Evolutionary conservation across 1,140 invertebrate genomes (phyloP).

Genomic region (Aphis craccivora): DNA sequence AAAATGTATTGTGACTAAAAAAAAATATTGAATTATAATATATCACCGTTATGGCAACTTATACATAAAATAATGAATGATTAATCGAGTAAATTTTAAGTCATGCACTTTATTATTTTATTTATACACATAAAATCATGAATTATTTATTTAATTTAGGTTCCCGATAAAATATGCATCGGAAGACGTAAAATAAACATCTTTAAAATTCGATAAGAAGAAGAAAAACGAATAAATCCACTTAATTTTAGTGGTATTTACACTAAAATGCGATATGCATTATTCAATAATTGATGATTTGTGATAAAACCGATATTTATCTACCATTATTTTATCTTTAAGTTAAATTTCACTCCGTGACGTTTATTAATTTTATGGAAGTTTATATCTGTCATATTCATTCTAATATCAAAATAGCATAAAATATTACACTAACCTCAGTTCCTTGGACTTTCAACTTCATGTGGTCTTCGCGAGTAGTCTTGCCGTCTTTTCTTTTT

Average conservation of each 20-base stretch:
- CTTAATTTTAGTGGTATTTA: neutral
- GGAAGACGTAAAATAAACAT: neutral
- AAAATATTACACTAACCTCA: constrained; percentile 71
- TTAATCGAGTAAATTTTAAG: neutral
- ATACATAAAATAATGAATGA: neutral
- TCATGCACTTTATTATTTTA: neutral
- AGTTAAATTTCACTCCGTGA: neutral
- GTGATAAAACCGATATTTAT: neutral
- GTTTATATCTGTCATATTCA: neutral
- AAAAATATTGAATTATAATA: neutral
- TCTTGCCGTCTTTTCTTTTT: constrained; percentile 97
- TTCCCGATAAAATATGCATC: neutral
- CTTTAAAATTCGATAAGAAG: neutral
- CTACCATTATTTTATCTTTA: neutral
- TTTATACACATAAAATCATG: neutral
- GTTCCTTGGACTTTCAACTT: constrained; percentile 97
- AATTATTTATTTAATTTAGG: neutral
- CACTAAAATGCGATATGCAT: neutral
- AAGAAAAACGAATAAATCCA: neutral
- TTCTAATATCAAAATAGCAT: neutral
- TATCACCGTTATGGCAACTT: neutral
- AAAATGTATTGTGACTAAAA: neutral
- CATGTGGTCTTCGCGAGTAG: constrained; percentile 98
- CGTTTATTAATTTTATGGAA: neutral
- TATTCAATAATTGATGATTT: neutral